These are phyloP conservation scores for Illadopsis cleaveri DNA, from an alignment of 2,113 vertebrate species.

Conservation along the genomic window DNA sequence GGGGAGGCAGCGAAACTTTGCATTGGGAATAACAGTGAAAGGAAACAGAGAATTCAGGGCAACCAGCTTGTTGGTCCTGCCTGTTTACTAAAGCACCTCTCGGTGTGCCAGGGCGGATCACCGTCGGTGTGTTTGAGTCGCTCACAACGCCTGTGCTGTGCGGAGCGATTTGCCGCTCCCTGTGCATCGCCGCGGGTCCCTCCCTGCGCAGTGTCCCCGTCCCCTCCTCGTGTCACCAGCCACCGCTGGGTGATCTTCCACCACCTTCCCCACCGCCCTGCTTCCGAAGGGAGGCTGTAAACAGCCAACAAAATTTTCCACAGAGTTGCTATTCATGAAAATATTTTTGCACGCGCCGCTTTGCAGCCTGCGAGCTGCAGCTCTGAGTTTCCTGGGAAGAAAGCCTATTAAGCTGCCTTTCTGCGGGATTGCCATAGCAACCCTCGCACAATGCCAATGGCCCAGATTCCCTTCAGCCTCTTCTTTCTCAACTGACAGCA, in stretches of 20 bases:
- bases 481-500: slow-evolving; percentile 73
- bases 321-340: slow-evolving; percentile 49
- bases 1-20: background rate
- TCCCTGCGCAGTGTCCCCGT: background rate
- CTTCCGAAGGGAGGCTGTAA: background rate
- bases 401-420: slow-evolving; percentile 69
- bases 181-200: background rate
- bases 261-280: background rate
- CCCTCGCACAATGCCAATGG: slow-evolving; percentile 64
- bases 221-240: background rate
- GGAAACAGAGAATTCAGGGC: background rate
- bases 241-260: background rate
- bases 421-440: slow-evolving; percentile 73
- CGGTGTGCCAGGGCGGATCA: rapidly evolving
- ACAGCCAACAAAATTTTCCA: slow-evolving; percentile 24
- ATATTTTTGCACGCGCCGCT: slow-evolving; percentile 4
- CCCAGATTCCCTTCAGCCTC: slow-evolving; percentile 69
- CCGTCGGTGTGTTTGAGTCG: rapidly evolving
- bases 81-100: background rate
- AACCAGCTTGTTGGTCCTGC: background rate
- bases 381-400: slow-evolving; percentile 73
- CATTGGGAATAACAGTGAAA: background rate
- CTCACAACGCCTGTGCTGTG: background rate
- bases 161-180: background rate
- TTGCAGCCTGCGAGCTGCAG: slow-evolving; percentile 28